Base-by-base conservation (phyloP, 2,797 vertebrate genomes). In the Spondyliosoma cantharus region DNA sequence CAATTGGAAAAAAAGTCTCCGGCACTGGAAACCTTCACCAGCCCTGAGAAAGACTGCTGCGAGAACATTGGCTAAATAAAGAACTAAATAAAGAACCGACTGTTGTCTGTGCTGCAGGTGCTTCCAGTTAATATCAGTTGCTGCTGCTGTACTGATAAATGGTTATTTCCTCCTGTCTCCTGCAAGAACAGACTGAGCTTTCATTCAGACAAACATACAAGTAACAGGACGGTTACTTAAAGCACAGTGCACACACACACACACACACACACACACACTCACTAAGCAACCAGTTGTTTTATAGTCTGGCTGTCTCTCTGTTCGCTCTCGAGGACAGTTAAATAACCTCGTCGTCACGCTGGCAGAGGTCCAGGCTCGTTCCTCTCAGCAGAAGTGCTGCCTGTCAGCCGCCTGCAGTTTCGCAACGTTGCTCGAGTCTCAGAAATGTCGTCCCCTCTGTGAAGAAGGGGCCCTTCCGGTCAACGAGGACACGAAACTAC, bases 401-500 rank as follows among this genome's bases (percentile, higher is more conserved):
- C 49, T 70, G 67, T 62, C 71, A 52, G 42, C 27, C 16, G 54
- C 67, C 76, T 74, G 63, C 71, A 63, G 27, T 89, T 90, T 78
- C 42, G 24, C 74, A 89, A 86, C 17, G 8, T 74, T 56, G 57
- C 78, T 79, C 1, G 15, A 74, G 50, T 70, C 76, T 72, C 19
- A 82, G 42, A 80, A 81, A 87, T 74, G 69, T 82, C 82, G 48
- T 74, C 71, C 65, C n/a, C 46, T 32, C n/a, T 16, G 42, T 75
- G 20, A 59, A 61, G 42, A 63, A 22, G 48, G 60, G 46, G 80
- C 37, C 66, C 69, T 59, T 37, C 5, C 1, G 90, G 83, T 90
- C 87, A 87, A 0, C 4, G 83, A 87, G 91, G 88, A 86, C 88
- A 64, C 12, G 9, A n/a, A 74, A 75, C 56, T 69, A 27, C 14